phyloP scores from a whole-genome alignment of 1,140 invertebrate species.

The Rhyzopertha dominica region DNA sequence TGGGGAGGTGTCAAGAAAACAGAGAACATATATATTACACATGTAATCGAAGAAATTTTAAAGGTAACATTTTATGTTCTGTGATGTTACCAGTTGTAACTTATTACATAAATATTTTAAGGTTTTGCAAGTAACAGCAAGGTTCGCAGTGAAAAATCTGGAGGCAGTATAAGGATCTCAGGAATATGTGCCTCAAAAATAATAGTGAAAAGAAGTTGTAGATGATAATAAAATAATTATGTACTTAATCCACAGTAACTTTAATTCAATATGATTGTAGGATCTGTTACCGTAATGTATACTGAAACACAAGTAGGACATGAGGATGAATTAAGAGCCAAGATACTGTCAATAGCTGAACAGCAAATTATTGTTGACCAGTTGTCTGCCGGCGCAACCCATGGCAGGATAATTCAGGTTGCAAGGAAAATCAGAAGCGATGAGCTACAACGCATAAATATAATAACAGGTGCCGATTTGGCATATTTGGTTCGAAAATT shows the following conservation, averaged over 20 bases:
- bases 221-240: too few relatives aligned
- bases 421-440: neutral
- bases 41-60: too few relatives aligned
- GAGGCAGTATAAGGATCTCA: neutral
- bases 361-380: neutral
- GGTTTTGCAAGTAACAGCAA: neutral
- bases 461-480: neutral
- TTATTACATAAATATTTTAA: too few relatives aligned
- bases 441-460: neutral
- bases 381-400: neutral
- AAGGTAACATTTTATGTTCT: too few relatives aligned
- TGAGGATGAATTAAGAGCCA: neutral
- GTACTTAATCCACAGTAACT: too few relatives aligned
- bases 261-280: neutral
- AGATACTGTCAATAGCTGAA: neutral
- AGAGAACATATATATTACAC: too few relatives aligned
- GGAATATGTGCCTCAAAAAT: neutral
- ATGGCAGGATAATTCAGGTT: neutral
- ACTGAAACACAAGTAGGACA: neutral
- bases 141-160: neutral
- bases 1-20: neutral
- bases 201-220: too few relatives aligned
- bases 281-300: neutral
- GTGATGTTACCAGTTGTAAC: too few relatives aligned
- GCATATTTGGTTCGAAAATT: conserved; percentile 7